Evolutionary conservation across 2,888 invertebrate species (phyloP).

Genomic region (Dyspetes luteomarginatus): DNA sequence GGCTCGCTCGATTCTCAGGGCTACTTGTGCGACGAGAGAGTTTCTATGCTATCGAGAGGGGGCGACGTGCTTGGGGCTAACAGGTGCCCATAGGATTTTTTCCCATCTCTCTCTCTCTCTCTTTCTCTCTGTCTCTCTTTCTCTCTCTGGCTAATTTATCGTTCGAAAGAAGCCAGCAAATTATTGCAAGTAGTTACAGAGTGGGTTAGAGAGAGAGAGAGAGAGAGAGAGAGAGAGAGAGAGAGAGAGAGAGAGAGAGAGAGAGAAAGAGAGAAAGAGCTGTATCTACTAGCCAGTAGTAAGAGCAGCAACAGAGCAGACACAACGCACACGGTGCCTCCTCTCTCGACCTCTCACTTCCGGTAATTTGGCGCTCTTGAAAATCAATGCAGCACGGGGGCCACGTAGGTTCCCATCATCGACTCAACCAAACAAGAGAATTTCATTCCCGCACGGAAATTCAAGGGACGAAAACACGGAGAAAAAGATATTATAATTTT

Average conservation of each 20-base stretch:
- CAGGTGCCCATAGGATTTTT: constrained; percentile 48
- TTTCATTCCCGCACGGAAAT: constrained; percentile 28
- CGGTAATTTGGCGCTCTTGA: constrained; percentile 78
- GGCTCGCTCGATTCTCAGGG: constrained; percentile 41
- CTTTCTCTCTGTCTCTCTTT: constrained; percentile 15
- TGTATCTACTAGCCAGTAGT: constrained; percentile 16
- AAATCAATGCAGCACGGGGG: constrained; percentile 75
- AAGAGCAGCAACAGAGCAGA: constrained; percentile 39
- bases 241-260: too few species aligned
- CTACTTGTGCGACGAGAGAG: constrained; percentile 45
- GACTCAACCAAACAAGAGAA: constrained; percentile 31
- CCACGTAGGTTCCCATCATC: constrained; percentile 74
- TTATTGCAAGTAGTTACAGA: constrained; percentile 9
- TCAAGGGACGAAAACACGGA: too few species aligned
- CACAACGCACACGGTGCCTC: constrained; percentile 38
- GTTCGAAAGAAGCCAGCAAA: constrained; percentile 55
- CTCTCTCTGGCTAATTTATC: constrained; percentile 22
- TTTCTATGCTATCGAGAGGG: constrained; percentile 15
- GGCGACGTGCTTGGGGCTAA: constrained; percentile 20
- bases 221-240: not conserved
- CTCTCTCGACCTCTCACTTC: constrained; percentile 77
- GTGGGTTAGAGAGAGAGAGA: too few species aligned
- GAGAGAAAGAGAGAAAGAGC: too few species aligned
- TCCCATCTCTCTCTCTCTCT: constrained; percentile 35
- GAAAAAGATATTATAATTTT: too few species aligned